Evolutionary conservation across 2,888 invertebrate species (phyloP), one percentile per base, ranked within the genome.

Genomic region (Timema cristinae): DNA sequence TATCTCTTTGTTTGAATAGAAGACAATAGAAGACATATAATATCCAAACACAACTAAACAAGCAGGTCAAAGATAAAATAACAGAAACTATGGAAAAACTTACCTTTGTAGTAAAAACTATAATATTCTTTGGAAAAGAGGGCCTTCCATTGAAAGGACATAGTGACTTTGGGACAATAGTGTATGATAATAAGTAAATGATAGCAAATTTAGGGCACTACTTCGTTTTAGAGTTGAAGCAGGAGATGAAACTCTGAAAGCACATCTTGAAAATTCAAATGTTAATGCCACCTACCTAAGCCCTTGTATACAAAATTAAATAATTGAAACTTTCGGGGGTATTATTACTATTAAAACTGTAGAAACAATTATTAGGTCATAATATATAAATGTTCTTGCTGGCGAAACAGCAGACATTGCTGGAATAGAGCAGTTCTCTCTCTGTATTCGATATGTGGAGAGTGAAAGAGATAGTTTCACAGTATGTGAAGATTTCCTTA

Each of bases 41-140:
- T 0, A 32, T 63, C 63, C 32, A 7, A 13, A 9, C 16, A 32
- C 63, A 47, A 47, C 32, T 63, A 63, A 63, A 47, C 63, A 63
- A 63, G 47, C 47, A 16, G 8, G 32, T 63, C 32, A 63, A 47
- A 5, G 47, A 63, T 8, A 63, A 63, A 63, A 47, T 63, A 63
- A 13, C 63, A 9, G 47, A 63, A 63, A 63, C 1, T 9, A 63
- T 32, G 63, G 47, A 63, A 63, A 63, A 63, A 63, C 63, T 63
- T 8, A 63, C 63, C 48, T 48, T 32, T 47, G 16, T 63, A 63
- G 63, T 47, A 63, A 63, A 63, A 63, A 63, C 59, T 59, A 5
- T 59, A 59, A 10, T 11, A 59, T 59, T 59, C 15, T 13, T 13
- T 59, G 15, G 59, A 59, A 59, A 32, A n/a, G 15, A 59, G n/a